Evolutionary conservation across 2,888 invertebrate species (phyloP), one percentile per base, ranked within the genome.

Genomic region (Lasius fuliginosus): DNA sequence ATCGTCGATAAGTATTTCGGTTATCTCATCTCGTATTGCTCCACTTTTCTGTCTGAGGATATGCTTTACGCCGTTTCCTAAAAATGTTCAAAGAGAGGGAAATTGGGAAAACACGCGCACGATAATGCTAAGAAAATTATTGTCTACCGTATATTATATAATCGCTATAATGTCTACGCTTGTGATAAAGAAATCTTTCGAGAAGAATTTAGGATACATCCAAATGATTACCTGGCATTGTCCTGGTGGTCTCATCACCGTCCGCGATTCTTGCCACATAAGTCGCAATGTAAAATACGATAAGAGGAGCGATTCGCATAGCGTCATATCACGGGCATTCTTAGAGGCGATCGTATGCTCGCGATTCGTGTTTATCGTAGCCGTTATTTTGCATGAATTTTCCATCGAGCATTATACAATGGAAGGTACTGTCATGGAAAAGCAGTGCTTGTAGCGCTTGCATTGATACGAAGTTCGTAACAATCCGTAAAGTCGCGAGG

Each of bases 271-370:
- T 90, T 86, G 90, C 86, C 86, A 88, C 88, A 87, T 89, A 91
- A 85, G 90, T 88, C 86, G 89, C 90, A 79, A 89, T 90, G 88
- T 87, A 89, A 89, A 92, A 86, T 85, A 92, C 89, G 87, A 91
- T 87, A 75, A 81, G 42, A 71, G 85, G 84, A 75, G 84, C 87
- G 79, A 86, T 89, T 89, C 64, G 89, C 89, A 89, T 89, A 89
- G 86, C 90, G 85, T 90, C 90, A 90, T 90, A 90, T 89, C 86
- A 88, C 85, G 79, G 62, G 71, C 68, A 75, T 85, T 83, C 88
- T 69, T 85, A 73, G n/a, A 27, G 53, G 53, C 69, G 68, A 36
- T 82, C 49, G 62, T 85, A 82, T 49, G 74, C 69, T 77, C 60
- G 71, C 65, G 82, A 83, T 64, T 27, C 67, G 33, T 77, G 42